Evolutionary conservation across 2,888 invertebrate genomes (phyloP), one percentile per base, ranked within the genome.

Genomic region (Drosophila cyrtoloma): DNA sequence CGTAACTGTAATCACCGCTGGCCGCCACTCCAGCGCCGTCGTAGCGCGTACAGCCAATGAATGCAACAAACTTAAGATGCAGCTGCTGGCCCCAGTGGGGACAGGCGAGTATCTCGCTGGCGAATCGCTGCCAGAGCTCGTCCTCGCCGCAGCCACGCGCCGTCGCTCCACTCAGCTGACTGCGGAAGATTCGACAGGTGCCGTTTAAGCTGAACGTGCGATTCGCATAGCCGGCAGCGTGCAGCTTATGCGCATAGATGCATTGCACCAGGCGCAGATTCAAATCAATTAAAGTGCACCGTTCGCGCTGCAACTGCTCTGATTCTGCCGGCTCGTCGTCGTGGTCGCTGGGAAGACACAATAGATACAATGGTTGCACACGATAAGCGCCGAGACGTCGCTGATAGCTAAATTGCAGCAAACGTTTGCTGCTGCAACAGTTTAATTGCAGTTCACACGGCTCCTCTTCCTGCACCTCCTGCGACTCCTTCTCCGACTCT

Each of bases 11-110:
- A 53, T 95, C 95, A 77, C 95, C 95, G 6, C 86, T 80, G 58
- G 95, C 95, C 5, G 95, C 94, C 51, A 93, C 95, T 1, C 94
- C 94, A n/a, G 83, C 94, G 7, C 96, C 96, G 85, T 95, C 94
- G 93, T 97, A 98, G 85, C 96, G 94, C 1, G 98, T 98, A 92
- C 97, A 98, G 0, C 97, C 97, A 80, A 98, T 94, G 91, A 99
- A 98, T 0, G 96, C 98, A 68, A 98, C 94, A 94, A 97, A 98
- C 93, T 99, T 99, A 80, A 96, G 95, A 4, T 85, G 81, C 0
- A 79, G 95, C 77, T 95, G 94, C 51, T 83, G 84, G 0, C 84
- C 83, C 89, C 90, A 92, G 32, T 66, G 35, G 3, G 94, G 93
- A 0, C 96, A 96, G 65, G 95, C 95, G 95, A 98, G 96, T 53